phyloP scores from a whole-genome alignment of 2,113 vertebrate genomes.

The Caranx ignobilis region DNA sequence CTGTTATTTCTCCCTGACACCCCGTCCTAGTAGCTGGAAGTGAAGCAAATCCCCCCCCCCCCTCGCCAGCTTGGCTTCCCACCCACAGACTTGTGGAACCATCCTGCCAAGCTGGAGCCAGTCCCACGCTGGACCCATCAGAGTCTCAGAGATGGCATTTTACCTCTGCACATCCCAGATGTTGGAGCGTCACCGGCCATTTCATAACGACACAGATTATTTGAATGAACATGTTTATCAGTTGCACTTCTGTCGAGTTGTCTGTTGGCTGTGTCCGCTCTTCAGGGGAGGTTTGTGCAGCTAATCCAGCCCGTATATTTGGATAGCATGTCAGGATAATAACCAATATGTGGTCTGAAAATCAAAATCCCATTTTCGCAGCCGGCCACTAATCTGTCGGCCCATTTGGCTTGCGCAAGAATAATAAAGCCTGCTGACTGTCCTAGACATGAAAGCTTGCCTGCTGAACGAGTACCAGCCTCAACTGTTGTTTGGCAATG shows the following conservation, averaged over 20 bases:
- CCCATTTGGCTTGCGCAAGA: constrained; percentile 38
- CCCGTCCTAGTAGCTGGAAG: neutral
- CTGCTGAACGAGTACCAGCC: constrained; percentile 14
- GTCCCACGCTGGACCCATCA: neutral
- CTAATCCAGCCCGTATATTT: constrained; percentile 2
- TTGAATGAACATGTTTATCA: constrained; percentile 9
- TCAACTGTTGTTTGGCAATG: constrained; percentile 43
- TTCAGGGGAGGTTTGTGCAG: constrained; percentile 10
- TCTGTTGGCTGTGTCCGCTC: neutral
- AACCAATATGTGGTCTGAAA: constrained; percentile 39
- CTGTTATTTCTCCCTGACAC: neutral
- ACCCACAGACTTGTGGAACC: neutral
- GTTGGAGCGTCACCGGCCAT: neutral
- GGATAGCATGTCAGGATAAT: constrained; percentile 36
- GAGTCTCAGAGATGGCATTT: neutral
- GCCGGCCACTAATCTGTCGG: constrained; percentile 39
- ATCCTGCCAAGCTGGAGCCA: neutral
- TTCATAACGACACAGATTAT: constrained; percentile 1
- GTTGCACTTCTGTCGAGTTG: neutral
- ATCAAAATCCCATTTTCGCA: constrained; percentile 53
- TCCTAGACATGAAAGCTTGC: constrained; percentile 28
- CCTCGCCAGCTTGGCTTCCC: neutral
- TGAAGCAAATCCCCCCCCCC: neutral
- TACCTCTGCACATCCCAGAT: neutral
- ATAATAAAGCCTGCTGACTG: constrained; percentile 25